Conservation (phyloP, 53 echinoderm and acorn worm species). For the Apostichopus leukothele region DNA sequence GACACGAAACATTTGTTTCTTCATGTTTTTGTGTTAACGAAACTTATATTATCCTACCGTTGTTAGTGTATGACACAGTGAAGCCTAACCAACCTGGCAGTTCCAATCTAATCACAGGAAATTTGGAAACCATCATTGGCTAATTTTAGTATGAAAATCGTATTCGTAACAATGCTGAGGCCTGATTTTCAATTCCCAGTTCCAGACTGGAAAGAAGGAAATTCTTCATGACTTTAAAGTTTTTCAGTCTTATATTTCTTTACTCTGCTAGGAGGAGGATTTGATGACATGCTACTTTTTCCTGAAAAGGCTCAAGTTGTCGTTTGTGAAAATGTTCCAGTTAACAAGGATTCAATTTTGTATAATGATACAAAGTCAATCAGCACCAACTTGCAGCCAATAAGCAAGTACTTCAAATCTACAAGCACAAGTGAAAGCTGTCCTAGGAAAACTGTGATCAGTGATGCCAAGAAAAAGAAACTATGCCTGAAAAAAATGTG, state of each 20-base stretch:
- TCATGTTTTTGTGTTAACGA: not conserved
- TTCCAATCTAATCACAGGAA: too few relatives aligned
- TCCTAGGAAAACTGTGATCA: not conserved
- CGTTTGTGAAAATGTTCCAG: constrained; percentile 53
- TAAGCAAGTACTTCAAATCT: not conserved
- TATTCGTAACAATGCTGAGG: too few relatives aligned
- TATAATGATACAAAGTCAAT: not conserved
- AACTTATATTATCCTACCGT: not conserved
- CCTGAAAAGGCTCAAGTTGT: constrained; percentile 65
- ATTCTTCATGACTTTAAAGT: not conserved
- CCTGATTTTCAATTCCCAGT: too few relatives aligned
- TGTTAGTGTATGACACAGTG: too few relatives aligned
- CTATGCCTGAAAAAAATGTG: constrained; percentile 1
- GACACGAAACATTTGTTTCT: too few relatives aligned
- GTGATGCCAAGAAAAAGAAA: not conserved
- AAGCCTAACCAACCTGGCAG: too few relatives aligned
- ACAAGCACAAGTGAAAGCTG: not conserved
- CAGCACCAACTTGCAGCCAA: not conserved
- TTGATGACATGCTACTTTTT: constrained; percentile 43
- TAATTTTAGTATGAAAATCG: too few relatives aligned
- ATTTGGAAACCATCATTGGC: too few relatives aligned
- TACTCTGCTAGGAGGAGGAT: constrained; percentile 42
- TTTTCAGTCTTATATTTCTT: too few relatives aligned
- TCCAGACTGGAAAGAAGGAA: not conserved
- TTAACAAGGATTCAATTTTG: not conserved